These are phyloP conservation scores for Nephrocerus scutellatus DNA, from an alignment of 2,888 invertebrate genomes.

Conservation along the genomic window DNA sequence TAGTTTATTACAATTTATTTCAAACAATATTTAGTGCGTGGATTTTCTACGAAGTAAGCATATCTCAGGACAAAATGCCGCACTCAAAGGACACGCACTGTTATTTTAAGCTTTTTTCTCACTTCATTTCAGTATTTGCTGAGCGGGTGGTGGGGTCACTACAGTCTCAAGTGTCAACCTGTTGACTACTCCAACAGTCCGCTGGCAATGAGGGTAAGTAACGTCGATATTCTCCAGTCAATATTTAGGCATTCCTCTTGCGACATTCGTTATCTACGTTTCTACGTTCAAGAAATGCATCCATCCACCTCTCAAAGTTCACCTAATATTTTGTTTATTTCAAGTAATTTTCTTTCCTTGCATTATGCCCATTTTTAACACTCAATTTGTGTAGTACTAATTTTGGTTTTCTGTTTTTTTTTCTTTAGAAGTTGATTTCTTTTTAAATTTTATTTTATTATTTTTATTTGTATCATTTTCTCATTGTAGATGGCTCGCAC, in stretches of 20 bases:
- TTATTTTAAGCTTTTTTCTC: slow-evolving; percentile 4
- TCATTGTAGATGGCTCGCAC: slow-evolving; percentile 74
- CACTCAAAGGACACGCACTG: background rate
- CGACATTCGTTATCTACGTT: background rate
- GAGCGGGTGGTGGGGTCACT: slow-evolving; percentile 71
- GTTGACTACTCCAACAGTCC: slow-evolving; percentile 75
- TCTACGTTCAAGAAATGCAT: background rate
- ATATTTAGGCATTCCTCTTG: background rate
- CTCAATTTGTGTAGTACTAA: too few relatives aligned
- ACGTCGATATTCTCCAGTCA: slow-evolving; percentile 3
- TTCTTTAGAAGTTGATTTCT: too few relatives aligned
- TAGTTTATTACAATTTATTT: slow-evolving; percentile 80
- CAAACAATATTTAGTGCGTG: slow-evolving; percentile 87
- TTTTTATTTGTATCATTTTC: slow-evolving; percentile 21
- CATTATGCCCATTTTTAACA: too few relatives aligned
- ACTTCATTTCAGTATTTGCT: slow-evolving; percentile 50
- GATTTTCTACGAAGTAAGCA: slow-evolving; percentile 83
- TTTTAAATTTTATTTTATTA: slow-evolving; percentile 15
- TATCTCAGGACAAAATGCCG: too few relatives aligned
- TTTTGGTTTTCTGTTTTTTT: background rate
- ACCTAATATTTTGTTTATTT: background rate
- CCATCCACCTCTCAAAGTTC: background rate
- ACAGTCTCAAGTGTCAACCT: slow-evolving; percentile 79
- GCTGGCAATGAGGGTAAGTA: slow-evolving; percentile 61
- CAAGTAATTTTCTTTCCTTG: too few relatives aligned